Evolutionary conservation across 2,113 vertebrate genomes (phyloP).

Genomic region (Dryoscopus gambensis): DNA sequence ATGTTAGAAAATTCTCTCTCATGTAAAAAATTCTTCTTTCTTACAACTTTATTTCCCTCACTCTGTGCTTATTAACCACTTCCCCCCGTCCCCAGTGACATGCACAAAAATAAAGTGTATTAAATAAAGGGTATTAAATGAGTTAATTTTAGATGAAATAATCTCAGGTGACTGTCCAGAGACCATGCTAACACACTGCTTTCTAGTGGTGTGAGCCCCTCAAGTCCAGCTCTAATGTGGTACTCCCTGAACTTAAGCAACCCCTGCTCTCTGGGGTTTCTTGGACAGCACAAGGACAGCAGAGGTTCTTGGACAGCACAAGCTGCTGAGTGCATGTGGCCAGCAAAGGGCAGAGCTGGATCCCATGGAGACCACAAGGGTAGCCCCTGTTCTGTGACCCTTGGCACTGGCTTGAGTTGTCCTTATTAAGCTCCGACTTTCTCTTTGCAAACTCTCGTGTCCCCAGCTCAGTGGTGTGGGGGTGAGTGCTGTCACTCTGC

Average conservation of each 20-base stretch:
- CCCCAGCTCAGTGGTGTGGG: not conserved
- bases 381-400: not conserved
- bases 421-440: accelerated
- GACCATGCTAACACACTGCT: not conserved
- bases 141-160: not conserved
- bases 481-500: not conserved
- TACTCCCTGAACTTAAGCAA: not conserved
- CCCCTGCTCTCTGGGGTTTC: accelerated
- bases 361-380: not conserved
- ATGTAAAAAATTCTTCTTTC: not conserved
- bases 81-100: not conserved
- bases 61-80: not conserved
- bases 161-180: not conserved
- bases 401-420: accelerated
- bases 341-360: not conserved
- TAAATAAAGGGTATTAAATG: not conserved
- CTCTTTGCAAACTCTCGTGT: not conserved
- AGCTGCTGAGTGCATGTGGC: not conserved
- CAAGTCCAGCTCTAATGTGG: not conserved
- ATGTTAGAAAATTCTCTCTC: not conserved
- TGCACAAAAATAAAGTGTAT: not conserved
- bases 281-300: not conserved
- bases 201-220: not conserved
- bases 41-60: not conserved
- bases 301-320: not conserved